Evolutionary conservation across 2,113 vertebrate genomes (phyloP), one percentile per base, ranked within the genome.

Genomic region (Neotoma lepida): DNA sequence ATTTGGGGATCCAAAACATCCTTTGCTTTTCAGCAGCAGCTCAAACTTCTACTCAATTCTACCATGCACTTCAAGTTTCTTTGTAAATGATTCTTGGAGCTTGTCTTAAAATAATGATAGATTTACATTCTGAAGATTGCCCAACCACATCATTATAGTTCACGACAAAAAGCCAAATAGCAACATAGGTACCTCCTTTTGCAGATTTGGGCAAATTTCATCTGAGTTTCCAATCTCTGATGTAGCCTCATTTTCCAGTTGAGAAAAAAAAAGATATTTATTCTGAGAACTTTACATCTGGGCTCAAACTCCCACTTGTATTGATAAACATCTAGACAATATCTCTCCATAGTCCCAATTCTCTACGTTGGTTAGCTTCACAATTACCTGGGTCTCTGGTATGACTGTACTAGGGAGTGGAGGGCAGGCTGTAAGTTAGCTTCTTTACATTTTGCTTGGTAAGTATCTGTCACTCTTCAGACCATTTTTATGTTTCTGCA

Each of bases 101-200:
- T 77, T 22, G 99, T 98, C 98, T 99, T 99, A 96, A 99, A 61
- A 99, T 99, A 92, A 99, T 98, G 0, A 99, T 99, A 46, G 99
- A 99, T 88, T 99, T 98, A 99, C 99, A 41, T 98, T 99, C 18
- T 98, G 98, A 54, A 99, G 98, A 94, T 99, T 99, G 93, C 98
- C 98, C 63, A 33, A 99, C 98, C 94, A 99, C 96, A 97, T 99
- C 98, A 90, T 99, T 99, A 97, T 99, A 99, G 95, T 99, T 99
- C 8, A 99, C 97, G 71, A 99, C 98, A 63, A 99, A 96, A 78
- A 99, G 98, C 15, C 99, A 90, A 98, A 98, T 95, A 98, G 98
- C 64, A 99, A 97, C 74, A 99, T 98, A 6, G 98, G 98, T 99
- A 98, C 86, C 9, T 99, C 98, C 95, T 99, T 99, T 96, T 99